phyloP scores from a whole-genome alignment of 2,888 invertebrate species.

The Patella pellucida region DNA sequence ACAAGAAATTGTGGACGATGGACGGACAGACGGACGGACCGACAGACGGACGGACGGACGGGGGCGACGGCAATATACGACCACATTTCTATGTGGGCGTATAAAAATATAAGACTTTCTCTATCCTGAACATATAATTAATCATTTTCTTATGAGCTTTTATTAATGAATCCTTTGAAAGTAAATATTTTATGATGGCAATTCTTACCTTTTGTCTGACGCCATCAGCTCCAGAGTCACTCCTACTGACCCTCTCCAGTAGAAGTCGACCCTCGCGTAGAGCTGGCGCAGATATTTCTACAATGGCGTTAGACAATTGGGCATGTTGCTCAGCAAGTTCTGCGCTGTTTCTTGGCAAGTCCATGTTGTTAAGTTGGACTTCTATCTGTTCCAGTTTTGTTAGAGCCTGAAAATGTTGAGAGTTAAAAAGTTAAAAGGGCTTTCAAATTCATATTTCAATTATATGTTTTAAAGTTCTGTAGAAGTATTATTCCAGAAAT shows the following conservation, averaged over 20 bases:
- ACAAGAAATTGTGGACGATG: too few species aligned
- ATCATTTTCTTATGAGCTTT: too few species aligned
- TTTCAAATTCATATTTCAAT: neutral
- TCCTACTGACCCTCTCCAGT: conserved; percentile 77
- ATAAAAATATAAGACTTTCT: too few species aligned
- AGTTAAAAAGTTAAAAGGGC: neutral
- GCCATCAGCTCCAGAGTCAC: conserved; percentile 78
- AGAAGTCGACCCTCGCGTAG: conserved; percentile 82
- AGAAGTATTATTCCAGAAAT: too few species aligned
- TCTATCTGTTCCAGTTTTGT: conserved; percentile 83
- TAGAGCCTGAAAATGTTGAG: conserved; percentile 75
- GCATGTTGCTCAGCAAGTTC: conserved; percentile 80
- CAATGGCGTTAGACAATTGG: conserved; percentile 78
- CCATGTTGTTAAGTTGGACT: conserved; percentile 79
- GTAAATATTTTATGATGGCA: too few species aligned
- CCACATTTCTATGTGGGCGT: too few species aligned
- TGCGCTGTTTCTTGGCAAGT: conserved; percentile 78
- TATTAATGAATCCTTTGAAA: too few species aligned
- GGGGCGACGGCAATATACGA: too few species aligned
- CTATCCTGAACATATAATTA: too few species aligned
- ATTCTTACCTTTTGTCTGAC: conserved; percentile 70
- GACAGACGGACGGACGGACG: too few species aligned
- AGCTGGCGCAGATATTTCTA: conserved; percentile 78
- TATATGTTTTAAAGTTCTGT: neutral
- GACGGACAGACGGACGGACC: too few species aligned